phyloP scores from a whole-genome alignment of 1,140 invertebrate species.

The Tetragonula clypearis region DNA sequence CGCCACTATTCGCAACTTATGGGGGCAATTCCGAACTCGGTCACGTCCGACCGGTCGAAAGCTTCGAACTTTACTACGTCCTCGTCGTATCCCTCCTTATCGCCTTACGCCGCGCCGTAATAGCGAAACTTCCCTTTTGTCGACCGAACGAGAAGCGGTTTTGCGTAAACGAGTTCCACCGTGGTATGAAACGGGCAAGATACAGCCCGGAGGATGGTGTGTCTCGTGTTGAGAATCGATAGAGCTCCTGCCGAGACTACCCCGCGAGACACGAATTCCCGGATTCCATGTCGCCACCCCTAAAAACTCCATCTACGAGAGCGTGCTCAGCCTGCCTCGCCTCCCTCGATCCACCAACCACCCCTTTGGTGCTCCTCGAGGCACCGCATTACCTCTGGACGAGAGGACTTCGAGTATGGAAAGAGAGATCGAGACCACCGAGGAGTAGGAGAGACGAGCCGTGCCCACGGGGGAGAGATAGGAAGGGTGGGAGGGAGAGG shows the following conservation, averaged over 20 bases:
- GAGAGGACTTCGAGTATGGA: conserved; percentile 62
- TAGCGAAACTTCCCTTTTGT: conserved; percentile 20
- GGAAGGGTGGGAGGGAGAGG: conserved; percentile 16
- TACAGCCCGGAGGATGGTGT: conserved; percentile 62
- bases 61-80: conserved; percentile 32
- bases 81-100: conserved; percentile 20
- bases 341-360: conserved; percentile 47
- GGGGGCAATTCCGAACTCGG: conserved; percentile 39
- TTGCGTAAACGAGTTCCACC: conserved; percentile 49
- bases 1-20: not conserved
- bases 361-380: conserved; percentile 61
- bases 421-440: conserved; percentile 63
- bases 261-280: conserved; percentile 72
- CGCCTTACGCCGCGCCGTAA: conserved; percentile 8
- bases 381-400: conserved; percentile 67
- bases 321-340: conserved; percentile 22
- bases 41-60: conserved; percentile 36
- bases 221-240: conserved; percentile 72
- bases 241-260: conserved; percentile 70
- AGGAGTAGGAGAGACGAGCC: conserved; percentile 38
- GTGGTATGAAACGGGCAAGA: conserved; percentile 49
- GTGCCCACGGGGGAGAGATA: conserved; percentile 4
- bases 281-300: conserved; percentile 70
- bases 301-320: conserved; percentile 67
- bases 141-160: conserved; percentile 21